A percentile compares a stretch with the other conserved stretches of the same genome.
Evolutionary conservation across 2,113 vertebrate genomes (phyloP).

Genomic region (Pygoscelis antarcticus): DNA sequence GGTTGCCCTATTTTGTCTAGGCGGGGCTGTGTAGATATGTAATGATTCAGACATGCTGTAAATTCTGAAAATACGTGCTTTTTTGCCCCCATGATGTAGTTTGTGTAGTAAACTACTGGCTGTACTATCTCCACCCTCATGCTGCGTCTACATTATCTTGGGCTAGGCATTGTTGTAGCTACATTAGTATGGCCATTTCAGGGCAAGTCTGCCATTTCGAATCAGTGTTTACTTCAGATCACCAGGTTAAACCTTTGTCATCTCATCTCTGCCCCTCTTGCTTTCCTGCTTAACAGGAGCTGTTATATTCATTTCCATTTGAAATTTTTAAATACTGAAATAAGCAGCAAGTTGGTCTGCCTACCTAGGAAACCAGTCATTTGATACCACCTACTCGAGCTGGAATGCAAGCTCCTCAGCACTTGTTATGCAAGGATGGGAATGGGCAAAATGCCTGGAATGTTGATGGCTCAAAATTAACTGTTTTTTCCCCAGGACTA

Average conservation of each 20-base stretch:
- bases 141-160: not conserved
- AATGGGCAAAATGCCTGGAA: slow-evolving; percentile 52
- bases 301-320: not conserved
- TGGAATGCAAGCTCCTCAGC: slow-evolving; percentile 25
- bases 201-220: not conserved
- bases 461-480: slow-evolving; percentile 39
- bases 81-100: not conserved
- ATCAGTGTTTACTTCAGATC: not conserved
- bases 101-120: not conserved
- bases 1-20: not conserved
- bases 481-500: slow-evolving; percentile 14
- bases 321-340: slow-evolving; percentile 18
- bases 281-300: not conserved
- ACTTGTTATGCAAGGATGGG: slow-evolving; percentile 34
- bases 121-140: not conserved
- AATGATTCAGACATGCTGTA: not conserved
- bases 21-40: not conserved
- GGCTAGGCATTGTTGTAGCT: not conserved
- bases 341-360: not conserved
- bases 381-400: slow-evolving; percentile 8
- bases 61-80: not conserved
- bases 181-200: not conserved
- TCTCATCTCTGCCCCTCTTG: not conserved
- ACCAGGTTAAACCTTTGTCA: not conserved
- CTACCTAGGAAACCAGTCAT: slow-evolving; percentile 33